phyloP scores from a whole-genome alignment of 1,140 invertebrate species.

The Polypedilum vanderplanki region DNA sequence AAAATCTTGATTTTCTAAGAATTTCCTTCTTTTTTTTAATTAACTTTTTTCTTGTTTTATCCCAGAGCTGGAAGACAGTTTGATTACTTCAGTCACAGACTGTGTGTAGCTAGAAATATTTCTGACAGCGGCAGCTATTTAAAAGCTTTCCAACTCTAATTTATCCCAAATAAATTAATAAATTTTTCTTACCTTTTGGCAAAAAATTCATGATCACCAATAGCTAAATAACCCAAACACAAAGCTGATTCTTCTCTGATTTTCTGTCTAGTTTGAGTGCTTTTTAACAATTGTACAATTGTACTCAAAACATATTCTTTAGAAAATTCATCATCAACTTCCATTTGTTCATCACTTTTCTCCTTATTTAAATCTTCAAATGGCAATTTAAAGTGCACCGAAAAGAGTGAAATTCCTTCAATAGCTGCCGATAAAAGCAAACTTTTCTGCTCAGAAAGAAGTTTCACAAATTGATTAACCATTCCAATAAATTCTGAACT shows the following conservation, averaged over 20 bases:
- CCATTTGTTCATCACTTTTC: constrained; percentile 36
- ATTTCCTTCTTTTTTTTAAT: too few relatives aligned
- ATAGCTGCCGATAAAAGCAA: constrained; percentile 41
- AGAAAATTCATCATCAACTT: constrained; percentile 35
- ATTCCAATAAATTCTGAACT: constrained; percentile 40
- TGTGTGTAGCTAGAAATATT: too few relatives aligned
- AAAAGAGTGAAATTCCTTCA: constrained; percentile 43
- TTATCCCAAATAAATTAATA: too few relatives aligned
- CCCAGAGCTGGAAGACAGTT: too few relatives aligned
- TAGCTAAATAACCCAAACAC: constrained; percentile 42
- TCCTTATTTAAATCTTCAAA: constrained; percentile 36
- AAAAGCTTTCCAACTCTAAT: too few relatives aligned
- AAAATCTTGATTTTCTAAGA: too few relatives aligned
- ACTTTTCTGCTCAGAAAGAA: constrained; percentile 39
- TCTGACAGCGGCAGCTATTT: too few relatives aligned
- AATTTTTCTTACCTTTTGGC: constrained; percentile 32
- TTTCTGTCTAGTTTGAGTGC: constrained; percentile 38
- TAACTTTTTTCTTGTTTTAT: too few relatives aligned
- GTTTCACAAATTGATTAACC: constrained; percentile 37
- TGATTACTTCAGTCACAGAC: too few relatives aligned
- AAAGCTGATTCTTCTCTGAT: constrained; percentile 40
- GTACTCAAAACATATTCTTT: constrained; percentile 39
- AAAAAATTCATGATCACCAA: constrained; percentile 42
- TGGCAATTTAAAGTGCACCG: constrained; percentile 40
- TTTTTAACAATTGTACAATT: constrained; percentile 38